Percentiles rank a stretch among this genome's conserved stretches.
Conservation (phyloP, 2,113 vertebrate genomes). For the Epinephelus moara region DNA sequence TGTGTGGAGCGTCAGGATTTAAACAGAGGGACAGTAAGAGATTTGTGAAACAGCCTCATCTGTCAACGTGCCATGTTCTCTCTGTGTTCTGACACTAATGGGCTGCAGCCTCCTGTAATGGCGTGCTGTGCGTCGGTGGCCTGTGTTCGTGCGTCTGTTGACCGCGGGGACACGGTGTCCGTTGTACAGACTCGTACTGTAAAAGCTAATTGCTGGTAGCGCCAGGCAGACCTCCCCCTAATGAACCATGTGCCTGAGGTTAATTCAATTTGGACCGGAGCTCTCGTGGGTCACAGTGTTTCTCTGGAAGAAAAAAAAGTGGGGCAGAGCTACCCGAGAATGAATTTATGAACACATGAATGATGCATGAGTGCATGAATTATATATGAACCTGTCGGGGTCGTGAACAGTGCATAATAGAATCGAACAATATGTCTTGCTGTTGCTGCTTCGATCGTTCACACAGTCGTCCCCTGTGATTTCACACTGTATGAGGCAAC, state of each 20-base stretch:
- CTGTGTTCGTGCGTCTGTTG: conserved; percentile 18
- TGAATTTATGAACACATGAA: conserved; percentile 24
- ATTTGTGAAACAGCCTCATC: conserved; percentile 5
- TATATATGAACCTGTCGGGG: conserved; percentile 6
- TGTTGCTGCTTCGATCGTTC: background rate
- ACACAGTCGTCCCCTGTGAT: background rate
- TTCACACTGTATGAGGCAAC: background rate
- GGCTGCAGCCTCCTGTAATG: conserved; percentile 10
- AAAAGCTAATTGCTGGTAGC: conserved; percentile 47
- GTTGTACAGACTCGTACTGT: conserved; percentile 13
- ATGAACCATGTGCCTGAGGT: conserved; percentile 56
- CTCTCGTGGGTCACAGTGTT: conserved; percentile 9
- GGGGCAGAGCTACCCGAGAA: background rate
- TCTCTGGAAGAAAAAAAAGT: conserved; percentile 2
- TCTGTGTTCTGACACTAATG: conserved; percentile 14
- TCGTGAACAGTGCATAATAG: conserved; percentile 3
- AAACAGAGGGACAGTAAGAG: background rate
- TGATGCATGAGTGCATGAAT: conserved; percentile 26
- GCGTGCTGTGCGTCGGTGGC: background rate
- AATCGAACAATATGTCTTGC: background rate
- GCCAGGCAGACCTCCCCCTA: conserved; percentile 39
- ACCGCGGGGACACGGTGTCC: conserved; percentile 6
- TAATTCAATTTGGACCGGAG: conserved; percentile 48
- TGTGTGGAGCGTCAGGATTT: background rate
- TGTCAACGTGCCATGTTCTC: background rate